Percentiles rank a stretch among this genome's conserved stretches.
Evolutionary conservation across 35 echinoderm and acorn worm genomes (phyloP).

Genomic region (Ptychodera flava): DNA sequence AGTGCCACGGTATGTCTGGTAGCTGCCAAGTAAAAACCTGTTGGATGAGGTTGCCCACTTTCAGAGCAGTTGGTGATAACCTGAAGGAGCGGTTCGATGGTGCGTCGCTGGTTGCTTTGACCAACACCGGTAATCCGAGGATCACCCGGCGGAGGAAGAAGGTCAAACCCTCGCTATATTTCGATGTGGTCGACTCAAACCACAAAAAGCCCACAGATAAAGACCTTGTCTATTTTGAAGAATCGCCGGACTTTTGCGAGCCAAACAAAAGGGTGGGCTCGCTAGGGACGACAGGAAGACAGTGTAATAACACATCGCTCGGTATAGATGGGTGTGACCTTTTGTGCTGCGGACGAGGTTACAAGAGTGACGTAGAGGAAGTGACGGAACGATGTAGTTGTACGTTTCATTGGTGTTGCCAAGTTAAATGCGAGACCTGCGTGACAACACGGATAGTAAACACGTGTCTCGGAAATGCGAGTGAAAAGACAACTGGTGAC

Average conservation of each 20-base stretch:
- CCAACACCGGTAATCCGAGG: conserved; percentile 59
- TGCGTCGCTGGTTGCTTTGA: conserved; percentile 61
- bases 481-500: too few species aligned
- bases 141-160: neutral
- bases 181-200: conserved; percentile 65
- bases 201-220: conserved; percentile 64
- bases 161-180: conserved; percentile 25
- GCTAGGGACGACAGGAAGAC: conserved; percentile 56
- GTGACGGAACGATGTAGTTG: conserved; percentile 88
- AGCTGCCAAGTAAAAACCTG: conserved; percentile 87
- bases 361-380: conserved; percentile 24
- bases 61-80: conserved; percentile 57
- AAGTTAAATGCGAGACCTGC: conserved; percentile 82
- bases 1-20: conserved; percentile 99
- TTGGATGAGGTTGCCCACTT: conserved; percentile 91
- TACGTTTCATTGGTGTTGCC: conserved; percentile 98
- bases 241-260: conserved; percentile 91
- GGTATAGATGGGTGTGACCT: conserved; percentile 93
- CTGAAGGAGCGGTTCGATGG: conserved; percentile 95
- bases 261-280: conserved; percentile 51
- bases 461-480: conserved; percentile 54
- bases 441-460: conserved; percentile 54
- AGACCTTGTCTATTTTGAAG: conserved; percentile 94
- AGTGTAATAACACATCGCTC: conserved; percentile 88
- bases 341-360: conserved; percentile 87